Percentiles rank a stretch among this genome's conserved stretches.
phyloP scores from a whole-genome alignment of 2,113 vertebrate genomes.

The Mola mola region DNA sequence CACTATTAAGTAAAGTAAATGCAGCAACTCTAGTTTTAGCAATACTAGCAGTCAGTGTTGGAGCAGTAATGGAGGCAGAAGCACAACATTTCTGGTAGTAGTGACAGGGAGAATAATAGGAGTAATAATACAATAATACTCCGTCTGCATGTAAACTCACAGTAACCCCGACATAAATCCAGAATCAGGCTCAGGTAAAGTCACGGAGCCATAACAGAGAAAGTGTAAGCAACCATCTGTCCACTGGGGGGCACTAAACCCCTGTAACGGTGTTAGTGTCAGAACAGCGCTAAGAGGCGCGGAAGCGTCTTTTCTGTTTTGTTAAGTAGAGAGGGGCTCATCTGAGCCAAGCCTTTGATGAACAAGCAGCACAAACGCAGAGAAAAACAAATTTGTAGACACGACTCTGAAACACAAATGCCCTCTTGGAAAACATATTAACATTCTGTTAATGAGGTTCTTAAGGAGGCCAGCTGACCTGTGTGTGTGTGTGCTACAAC shows the following conservation, averaged over 20 bases:
- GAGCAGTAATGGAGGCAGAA: neutral
- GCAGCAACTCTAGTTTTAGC: neutral
- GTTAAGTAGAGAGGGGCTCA: constrained; percentile 37
- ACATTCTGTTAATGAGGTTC: constrained; percentile 40
- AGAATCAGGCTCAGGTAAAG: too few relatives aligned
- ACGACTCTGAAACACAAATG: constrained; percentile 18
- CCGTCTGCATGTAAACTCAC: too few relatives aligned
- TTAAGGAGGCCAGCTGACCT: constrained; percentile 23
- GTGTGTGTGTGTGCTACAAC: too few relatives aligned
- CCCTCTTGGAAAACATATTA: constrained; percentile 26
- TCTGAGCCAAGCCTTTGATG: constrained; percentile 54
- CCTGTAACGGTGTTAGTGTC: constrained; percentile 1
- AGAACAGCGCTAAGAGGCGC: constrained; percentile 5
- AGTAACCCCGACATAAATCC: too few relatives aligned
- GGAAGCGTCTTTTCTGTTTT: constrained; percentile 54
- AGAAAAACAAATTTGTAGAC: constrained; percentile 21
- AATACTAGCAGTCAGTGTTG: neutral
- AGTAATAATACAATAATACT: too few relatives aligned
- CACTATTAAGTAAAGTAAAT: neutral
- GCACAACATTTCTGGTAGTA: too few relatives aligned
- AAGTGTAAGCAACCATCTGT: too few relatives aligned
- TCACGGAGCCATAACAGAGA: too few relatives aligned
- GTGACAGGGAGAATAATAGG: constrained; percentile 5
- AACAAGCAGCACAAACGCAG: constrained; percentile 21
- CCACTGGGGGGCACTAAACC: constrained; percentile 68